Percentiles rank a stretch among this genome's conserved stretches.
phyloP scores from a whole-genome alignment of 2,797 vertebrate species.

The Balearica regulorum region DNA sequence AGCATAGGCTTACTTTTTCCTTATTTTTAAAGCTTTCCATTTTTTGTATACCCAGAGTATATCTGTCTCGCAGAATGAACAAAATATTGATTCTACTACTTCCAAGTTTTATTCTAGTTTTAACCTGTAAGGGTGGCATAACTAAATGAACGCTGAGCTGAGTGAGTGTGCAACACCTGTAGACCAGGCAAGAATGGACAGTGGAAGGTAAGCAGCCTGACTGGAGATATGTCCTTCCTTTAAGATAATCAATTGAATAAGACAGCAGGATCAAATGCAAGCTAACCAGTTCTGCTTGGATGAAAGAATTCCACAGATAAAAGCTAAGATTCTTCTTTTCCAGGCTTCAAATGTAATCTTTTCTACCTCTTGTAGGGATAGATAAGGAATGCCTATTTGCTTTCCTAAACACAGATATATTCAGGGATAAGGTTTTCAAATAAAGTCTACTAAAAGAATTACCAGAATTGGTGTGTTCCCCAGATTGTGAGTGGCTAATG shows the following conservation, averaged over 20 bases:
- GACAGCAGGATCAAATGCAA: background rate
- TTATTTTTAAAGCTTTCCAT: background rate
- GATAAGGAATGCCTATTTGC: background rate
- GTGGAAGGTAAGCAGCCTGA: background rate
- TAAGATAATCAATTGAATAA: background rate
- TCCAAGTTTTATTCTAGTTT: background rate
- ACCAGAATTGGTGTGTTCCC: background rate
- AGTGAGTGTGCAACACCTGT: background rate
- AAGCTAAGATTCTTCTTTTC: background rate
- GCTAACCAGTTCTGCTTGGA: background rate
- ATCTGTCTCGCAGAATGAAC: background rate
- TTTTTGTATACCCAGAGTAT: background rate
- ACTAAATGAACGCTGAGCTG: background rate
- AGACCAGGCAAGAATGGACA: background rate
- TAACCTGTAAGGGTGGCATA: background rate
- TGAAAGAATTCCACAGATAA: background rate
- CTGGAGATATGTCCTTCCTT: background rate
- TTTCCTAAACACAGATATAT: background rate
- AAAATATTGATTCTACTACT: background rate
- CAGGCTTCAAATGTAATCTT: background rate
- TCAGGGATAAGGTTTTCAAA: background rate
- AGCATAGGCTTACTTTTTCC: background rate
- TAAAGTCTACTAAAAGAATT: background rate
- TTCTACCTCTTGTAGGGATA: background rate
- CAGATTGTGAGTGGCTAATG: background rate